Evolutionary conservation across 2,113 vertebrate genomes (phyloP).

Genomic region (Hucho hucho): DNA sequence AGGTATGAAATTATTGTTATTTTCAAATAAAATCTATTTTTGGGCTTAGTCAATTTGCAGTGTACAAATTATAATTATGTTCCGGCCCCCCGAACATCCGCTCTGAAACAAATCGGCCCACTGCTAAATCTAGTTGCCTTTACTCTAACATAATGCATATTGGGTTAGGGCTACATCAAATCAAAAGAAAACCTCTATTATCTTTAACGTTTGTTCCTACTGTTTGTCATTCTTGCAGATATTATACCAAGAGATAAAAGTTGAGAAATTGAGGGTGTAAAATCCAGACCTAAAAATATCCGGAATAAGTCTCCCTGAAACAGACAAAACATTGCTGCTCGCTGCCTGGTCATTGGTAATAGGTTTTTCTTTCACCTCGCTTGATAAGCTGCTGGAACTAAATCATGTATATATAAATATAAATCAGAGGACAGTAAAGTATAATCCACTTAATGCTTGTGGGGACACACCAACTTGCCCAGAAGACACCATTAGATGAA

Average conservation of each 20-base stretch:
- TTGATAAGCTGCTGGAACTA: conserved; percentile 44
- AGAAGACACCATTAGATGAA: conserved; percentile 6
- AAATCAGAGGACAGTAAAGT: conserved; percentile 38
- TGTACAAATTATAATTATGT: too few species aligned
- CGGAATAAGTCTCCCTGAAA: conserved; percentile 8
- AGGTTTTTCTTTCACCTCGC: conserved; percentile 37
- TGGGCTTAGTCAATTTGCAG: too few species aligned
- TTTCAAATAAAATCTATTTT: too few species aligned
- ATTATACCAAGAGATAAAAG: conserved; percentile 8
- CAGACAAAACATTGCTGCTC: conserved; percentile 19
- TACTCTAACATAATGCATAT: background rate
- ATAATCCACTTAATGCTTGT: conserved; percentile 30
- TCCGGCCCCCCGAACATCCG: too few species aligned
- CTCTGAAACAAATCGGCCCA: too few species aligned
- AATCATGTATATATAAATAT: conserved; percentile 56
- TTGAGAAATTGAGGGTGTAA: background rate
- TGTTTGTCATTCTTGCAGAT: conserved; percentile 2
- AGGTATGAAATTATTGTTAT: too few species aligned
- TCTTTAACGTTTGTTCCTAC: conserved; percentile 1
- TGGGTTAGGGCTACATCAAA: background rate
- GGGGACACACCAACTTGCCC: conserved; percentile 7
- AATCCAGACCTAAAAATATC: conserved; percentile 15
- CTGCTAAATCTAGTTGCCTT: too few species aligned
- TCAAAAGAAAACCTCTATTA: background rate
- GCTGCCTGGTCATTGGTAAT: conserved; percentile 36